A percentile compares a stretch with the other conserved stretches of the same genome.
Evolutionary conservation across 2,113 vertebrate genomes (phyloP).

Genomic region (Mus spicilegus): DNA sequence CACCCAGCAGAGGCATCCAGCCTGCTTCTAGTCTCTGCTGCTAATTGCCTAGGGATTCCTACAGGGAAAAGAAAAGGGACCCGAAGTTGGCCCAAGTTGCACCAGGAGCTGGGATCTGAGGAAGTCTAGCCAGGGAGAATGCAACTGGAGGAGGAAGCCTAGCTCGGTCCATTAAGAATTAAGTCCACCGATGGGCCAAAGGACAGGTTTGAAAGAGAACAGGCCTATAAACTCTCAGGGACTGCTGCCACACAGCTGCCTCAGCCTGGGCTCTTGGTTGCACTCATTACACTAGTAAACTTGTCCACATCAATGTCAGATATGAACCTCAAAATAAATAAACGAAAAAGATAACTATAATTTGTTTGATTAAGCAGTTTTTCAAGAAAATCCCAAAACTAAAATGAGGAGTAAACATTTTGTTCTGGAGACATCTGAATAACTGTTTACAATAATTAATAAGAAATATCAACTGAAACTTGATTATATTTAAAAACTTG

Average conservation of each 20-base stretch:
- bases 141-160: background rate
- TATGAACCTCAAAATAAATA: background rate
- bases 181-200: background rate
- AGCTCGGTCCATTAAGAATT: background rate
- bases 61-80: background rate
- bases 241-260: background rate
- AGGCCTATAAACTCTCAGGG: background rate
- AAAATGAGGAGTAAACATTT: background rate
- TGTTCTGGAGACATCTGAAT: background rate
- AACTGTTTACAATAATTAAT: background rate
- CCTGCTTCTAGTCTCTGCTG: conserved; percentile 12
- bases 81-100: background rate
- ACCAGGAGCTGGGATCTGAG: background rate
- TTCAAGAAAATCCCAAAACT: background rate
- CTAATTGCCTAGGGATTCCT: background rate
- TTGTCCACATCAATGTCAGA: background rate
- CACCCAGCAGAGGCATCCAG: conserved; percentile 29
- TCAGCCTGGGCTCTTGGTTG: background rate
- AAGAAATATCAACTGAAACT: background rate
- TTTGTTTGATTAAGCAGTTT: background rate
- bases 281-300: background rate
- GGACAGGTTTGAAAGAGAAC: background rate
- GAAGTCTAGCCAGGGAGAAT: background rate
- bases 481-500: background rate
- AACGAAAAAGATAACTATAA: background rate